These are phyloP conservation scores for Chaetogeoica ovagalla DNA, from an alignment of 2,888 invertebrate genomes.

Conservation along the genomic window DNA sequence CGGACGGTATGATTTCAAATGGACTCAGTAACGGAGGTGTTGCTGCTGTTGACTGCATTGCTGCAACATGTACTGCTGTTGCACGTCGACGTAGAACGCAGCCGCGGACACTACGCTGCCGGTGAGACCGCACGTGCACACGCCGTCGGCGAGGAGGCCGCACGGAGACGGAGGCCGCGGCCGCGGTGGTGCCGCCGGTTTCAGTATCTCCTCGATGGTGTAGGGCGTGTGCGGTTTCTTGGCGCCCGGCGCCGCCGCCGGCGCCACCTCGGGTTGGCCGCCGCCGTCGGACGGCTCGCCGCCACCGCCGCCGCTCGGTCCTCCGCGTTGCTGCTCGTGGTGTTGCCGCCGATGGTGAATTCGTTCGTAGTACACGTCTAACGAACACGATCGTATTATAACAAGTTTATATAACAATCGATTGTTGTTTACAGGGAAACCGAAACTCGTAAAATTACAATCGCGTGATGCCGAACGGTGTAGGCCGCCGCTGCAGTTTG, in stretches of 20 bases:
- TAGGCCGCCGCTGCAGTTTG: too few relatives aligned
- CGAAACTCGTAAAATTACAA: too few relatives aligned
- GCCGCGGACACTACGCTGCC: conserved; percentile 9
- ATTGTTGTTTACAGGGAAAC: too few relatives aligned
- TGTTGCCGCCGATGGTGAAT: conserved; percentile 25
- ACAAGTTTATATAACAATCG: too few relatives aligned
- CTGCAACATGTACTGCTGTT: conserved; percentile 27
- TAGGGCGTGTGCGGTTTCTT: conserved; percentile 77
- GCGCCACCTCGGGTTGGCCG: conserved; percentile 32
- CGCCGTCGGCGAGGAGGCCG: conserved; percentile 57
- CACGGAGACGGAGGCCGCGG: conserved; percentile 57
- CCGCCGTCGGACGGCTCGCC: background rate
- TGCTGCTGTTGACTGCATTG: conserved; percentile 11
- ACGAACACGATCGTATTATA: background rate
- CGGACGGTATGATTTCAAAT: background rate
- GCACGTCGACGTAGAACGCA: conserved; percentile 33
- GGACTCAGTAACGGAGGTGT: conserved; percentile 2
- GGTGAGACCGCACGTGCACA: conserved; percentile 56
- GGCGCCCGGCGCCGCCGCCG: conserved; percentile 52
- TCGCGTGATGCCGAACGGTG: too few relatives aligned
- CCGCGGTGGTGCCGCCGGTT: conserved; percentile 54
- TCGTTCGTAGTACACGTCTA: conserved; percentile 47
- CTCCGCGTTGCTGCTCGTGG: conserved; percentile 1
- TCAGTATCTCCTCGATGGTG: conserved; percentile 65
- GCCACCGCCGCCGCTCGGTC: conserved; percentile 33